phyloP scores from a whole-genome alignment of 2,113 vertebrate genomes.

The Eurystomus gularis region DNA sequence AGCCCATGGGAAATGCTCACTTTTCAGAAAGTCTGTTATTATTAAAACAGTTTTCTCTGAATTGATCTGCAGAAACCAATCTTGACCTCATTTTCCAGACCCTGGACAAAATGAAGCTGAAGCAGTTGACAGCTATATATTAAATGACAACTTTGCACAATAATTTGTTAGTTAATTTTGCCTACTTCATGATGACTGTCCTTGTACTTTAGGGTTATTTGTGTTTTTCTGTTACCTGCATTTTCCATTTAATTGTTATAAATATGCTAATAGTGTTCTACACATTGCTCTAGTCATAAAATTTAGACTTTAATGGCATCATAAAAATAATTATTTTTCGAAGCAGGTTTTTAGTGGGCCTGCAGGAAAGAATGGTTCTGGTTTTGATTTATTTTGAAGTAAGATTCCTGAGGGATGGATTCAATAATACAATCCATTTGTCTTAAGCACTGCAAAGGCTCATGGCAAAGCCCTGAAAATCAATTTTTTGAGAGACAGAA shows the following conservation, averaged over 20 bases:
- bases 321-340: conserved; percentile 47
- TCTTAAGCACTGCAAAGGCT: conserved; percentile 36
- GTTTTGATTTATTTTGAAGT: conserved; percentile 44
- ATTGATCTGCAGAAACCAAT: neutral
- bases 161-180: conserved; percentile 9
- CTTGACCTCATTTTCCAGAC: conserved; percentile 30
- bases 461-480: conserved; percentile 18
- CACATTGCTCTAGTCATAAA: neutral
- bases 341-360: neutral
- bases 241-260: neutral
- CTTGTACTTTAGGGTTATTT: neutral
- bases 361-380: neutral
- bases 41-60: neutral
- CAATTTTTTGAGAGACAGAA: conserved; percentile 1
- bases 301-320: neutral
- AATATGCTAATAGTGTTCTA: neutral
- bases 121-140: neutral
- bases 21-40: neutral
- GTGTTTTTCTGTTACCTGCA: neutral
- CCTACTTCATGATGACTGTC: neutral
- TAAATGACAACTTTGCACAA: neutral
- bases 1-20: neutral
- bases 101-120: neutral
- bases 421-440: conserved; percentile 34
- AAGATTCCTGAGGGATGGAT: conserved; percentile 23